Conservation (phyloP, 2,888 invertebrate genomes). For the Lysandra coridon region DNA sequence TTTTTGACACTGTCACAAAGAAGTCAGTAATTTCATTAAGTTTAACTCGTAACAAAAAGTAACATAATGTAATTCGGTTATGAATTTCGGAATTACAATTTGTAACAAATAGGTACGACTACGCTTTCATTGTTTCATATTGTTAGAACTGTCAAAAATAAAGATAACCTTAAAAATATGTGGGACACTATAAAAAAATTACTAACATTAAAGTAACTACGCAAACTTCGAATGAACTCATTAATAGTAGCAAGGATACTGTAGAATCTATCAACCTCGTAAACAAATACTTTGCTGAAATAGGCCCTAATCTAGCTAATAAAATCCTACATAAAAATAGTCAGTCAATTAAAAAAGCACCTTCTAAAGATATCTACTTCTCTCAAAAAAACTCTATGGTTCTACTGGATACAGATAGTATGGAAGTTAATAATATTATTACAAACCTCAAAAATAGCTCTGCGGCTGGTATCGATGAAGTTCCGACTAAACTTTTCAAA, state of each 20-base stretch:
- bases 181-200: neutral
- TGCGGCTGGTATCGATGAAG: constrained; percentile 1
- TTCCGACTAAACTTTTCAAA: neutral
- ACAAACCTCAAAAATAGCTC: neutral
- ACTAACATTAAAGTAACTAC: neutral
- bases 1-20: constrained; percentile 30
- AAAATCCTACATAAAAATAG: neutral
- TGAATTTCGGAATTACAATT: neutral
- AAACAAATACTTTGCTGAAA: constrained; percentile 3
- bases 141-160: neutral
- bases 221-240: neutral
- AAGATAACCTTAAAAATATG: neutral
- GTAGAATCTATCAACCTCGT: neutral
- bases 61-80: neutral
- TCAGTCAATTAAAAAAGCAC: neutral
- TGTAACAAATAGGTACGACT: no score
- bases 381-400: neutral
- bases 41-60: constrained; percentile 17
- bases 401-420: no score
- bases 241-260: neutral
- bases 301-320: neutral
- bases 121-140: no score
- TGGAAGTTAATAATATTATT: neutral
- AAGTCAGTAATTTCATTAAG: constrained; percentile 9
- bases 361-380: neutral